These are phyloP conservation scores for Mesaphorura yosii DNA, from an alignment of 1,140 invertebrate species.

Conservation along the genomic window DNA sequence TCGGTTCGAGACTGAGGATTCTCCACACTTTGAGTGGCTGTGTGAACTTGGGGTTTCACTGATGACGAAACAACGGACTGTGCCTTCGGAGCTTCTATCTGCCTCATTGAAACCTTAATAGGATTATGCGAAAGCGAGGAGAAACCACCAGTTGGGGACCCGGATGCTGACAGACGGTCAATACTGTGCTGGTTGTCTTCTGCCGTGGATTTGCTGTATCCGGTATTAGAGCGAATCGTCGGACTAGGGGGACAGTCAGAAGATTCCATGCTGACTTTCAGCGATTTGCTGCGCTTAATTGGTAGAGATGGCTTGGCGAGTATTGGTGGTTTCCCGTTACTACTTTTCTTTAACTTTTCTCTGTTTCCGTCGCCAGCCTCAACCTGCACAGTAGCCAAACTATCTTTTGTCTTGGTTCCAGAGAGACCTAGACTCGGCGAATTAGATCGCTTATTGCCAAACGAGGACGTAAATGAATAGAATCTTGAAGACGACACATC, in stretches of 20 bases:
- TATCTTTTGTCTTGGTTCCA: constrained; percentile 6
- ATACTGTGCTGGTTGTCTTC: no score
- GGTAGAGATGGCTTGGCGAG: constrained; percentile 27
- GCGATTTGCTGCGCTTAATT: constrained; percentile 38
- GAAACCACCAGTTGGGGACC: background rate
- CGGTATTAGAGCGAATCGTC: no score
- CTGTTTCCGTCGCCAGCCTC: background rate
- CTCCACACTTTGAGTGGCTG: no score
- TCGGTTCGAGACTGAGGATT: no score
- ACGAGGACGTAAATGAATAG: constrained; percentile 15
- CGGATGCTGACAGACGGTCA: constrained; percentile 5
- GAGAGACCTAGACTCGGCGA: no score
- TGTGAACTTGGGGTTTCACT: constrained; percentile 11
- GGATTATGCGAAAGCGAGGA: constrained; percentile 12
- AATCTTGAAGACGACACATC: constrained; percentile 26
- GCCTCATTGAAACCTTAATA: constrained; percentile 25
- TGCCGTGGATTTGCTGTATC: no score
- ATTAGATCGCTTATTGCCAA: constrained; percentile 21
- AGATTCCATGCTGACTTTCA: constrained; percentile 30
- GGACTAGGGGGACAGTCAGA: no score
- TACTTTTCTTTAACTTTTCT: constrained; percentile 4
- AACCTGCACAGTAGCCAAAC: background rate
- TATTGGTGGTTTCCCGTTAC: constrained; percentile 15
- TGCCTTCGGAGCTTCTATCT: constrained; percentile 26
- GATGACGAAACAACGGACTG: constrained; percentile 22